These are phyloP conservation scores for Ischnura elegans DNA, from an alignment of 2,888 invertebrate genomes.

Conservation along the genomic window DNA sequence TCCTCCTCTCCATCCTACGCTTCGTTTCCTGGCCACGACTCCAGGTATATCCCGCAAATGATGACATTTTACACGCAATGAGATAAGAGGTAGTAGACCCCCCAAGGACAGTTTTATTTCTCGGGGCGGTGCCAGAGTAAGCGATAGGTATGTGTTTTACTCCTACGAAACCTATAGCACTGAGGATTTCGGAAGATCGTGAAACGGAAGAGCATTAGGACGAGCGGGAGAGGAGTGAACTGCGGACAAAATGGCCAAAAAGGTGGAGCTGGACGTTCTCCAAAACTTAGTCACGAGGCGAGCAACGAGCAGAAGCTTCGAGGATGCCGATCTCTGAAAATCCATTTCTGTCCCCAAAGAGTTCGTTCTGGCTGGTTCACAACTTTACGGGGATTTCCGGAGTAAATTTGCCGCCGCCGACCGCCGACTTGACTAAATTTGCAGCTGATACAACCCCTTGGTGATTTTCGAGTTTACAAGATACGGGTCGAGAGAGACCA, in stretches of 20 bases:
- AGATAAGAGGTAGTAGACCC: slow-evolving; percentile 58
- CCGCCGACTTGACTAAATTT: too few relatives aligned
- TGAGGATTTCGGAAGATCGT: neutral
- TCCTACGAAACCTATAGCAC: neutral
- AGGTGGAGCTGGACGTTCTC: slow-evolving; percentile 28
- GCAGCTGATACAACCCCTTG: too few relatives aligned
- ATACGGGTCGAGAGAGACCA: too few relatives aligned
- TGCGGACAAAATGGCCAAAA: neutral
- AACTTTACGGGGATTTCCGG: neutral
- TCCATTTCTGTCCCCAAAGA: slow-evolving; percentile 4
- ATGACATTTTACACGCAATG: slow-evolving; percentile 57
- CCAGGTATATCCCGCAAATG: slow-evolving; percentile 55
- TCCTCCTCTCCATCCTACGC: neutral
- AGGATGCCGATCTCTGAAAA: neutral
- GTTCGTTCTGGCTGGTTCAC: neutral
- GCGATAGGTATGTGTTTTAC: slow-evolving; percentile 61
- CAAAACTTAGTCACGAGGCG: slow-evolving; percentile 3
- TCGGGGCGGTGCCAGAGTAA: slow-evolving; percentile 30
- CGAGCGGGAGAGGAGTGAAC: neutral
- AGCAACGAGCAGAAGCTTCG: neutral
- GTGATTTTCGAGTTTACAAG: too few relatives aligned
- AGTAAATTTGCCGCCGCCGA: neutral
- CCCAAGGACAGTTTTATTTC: slow-evolving; percentile 60
- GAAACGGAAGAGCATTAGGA: neutral
- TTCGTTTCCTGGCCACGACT: slow-evolving; percentile 1